phyloP scores from a whole-genome alignment of 2,797 vertebrate species.

The Tokudaia muenninki region DNA sequence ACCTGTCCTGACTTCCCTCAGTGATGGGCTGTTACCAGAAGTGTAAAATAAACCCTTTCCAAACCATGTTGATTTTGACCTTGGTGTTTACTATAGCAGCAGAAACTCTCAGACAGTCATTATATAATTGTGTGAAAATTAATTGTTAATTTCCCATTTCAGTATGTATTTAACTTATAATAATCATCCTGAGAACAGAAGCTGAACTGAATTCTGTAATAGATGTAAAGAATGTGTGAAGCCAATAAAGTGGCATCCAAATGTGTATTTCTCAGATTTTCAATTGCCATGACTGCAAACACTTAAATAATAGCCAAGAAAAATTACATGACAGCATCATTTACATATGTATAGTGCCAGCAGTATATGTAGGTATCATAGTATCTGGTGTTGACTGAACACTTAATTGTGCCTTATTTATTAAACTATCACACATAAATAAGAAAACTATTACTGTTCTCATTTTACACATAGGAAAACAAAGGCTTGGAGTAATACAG shows the following conservation, averaged over 20 bases:
- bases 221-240: too few species aligned
- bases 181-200: background rate
- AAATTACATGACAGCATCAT: background rate
- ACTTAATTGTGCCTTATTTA: background rate
- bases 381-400: background rate
- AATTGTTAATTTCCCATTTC: background rate
- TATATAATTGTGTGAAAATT: background rate
- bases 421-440: background rate
- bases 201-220: background rate
- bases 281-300: background rate
- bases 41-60: background rate
- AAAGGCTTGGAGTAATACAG: background rate
- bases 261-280: background rate
- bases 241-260: background rate
- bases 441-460: background rate
- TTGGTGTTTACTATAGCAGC: background rate
- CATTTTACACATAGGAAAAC: background rate
- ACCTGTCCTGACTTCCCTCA: background rate
- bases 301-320: background rate
- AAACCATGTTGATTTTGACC: background rate
- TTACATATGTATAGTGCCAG: background rate
- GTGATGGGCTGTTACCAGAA: background rate
- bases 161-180: too few species aligned
- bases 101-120: background rate
- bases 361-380: background rate